Conservation (phyloP, 2,113 vertebrate species). For the Capreolus pygargus region DNA sequence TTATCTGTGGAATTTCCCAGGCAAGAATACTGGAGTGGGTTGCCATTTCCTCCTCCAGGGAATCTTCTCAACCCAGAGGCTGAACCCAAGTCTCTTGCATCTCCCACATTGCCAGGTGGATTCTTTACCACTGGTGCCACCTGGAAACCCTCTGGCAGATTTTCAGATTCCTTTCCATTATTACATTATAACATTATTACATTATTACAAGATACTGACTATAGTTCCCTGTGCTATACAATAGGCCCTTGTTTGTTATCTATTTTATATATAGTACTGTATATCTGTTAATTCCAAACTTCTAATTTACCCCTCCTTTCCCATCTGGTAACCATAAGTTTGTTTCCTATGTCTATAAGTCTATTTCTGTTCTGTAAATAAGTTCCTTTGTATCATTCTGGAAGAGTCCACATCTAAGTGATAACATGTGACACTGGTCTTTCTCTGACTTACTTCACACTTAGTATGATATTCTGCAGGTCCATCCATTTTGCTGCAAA, state of each 20-base stretch:
- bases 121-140: background rate
- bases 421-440: background rate
- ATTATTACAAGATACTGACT: background rate
- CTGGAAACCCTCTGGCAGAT: background rate
- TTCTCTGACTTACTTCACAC: background rate
- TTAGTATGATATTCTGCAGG: background rate
- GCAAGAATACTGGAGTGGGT: background rate
- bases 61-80: background rate
- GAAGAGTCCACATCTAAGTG: background rate
- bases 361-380: background rate
- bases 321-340: background rate
- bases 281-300: background rate
- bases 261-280: background rate
- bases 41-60: background rate
- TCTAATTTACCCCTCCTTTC: background rate
- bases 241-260: background rate
- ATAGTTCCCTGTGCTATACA: background rate
- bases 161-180: background rate
- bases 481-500: background rate
- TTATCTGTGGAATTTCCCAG: background rate
- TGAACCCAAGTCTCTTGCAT: background rate
- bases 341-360: background rate
- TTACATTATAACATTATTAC: no score
- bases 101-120: background rate
- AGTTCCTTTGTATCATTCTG: background rate